A percentile compares a stretch with the other conserved stretches of the same genome.
Conservation (phyloP, 2,797 vertebrate species). For the Delichon dasypus region DNA sequence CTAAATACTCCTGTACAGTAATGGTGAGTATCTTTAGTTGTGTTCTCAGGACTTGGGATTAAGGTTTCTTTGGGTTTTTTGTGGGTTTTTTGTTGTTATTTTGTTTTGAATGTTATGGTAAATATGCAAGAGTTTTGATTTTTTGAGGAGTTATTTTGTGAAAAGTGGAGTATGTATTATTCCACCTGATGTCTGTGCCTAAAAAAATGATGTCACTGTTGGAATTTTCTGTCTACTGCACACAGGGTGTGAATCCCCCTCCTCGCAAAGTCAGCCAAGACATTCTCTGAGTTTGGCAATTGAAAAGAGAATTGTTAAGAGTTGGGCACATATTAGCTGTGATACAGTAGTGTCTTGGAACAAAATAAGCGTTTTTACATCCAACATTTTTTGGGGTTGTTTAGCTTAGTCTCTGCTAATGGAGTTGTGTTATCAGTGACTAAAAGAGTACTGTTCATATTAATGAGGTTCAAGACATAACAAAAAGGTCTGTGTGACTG, state of each 20-base stretch:
- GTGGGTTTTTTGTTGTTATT: rapidly evolving
- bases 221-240: background rate
- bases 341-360: background rate
- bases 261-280: background rate
- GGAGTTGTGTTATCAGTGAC: background rate
- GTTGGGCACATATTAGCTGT: background rate
- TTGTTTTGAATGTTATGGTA: background rate
- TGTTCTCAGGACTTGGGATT: background rate
- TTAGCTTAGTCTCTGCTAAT: background rate
- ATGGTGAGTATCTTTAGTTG: background rate
- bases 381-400: background rate
- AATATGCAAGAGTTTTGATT: background rate
- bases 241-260: background rate
- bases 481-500: background rate
- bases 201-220: background rate
- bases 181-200: background rate
- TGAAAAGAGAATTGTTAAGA: background rate
- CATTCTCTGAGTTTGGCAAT: background rate
- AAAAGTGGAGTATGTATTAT: background rate
- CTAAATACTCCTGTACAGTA: background rate
- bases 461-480: background rate
- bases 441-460: background rate
- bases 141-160: background rate
- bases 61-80: background rate
- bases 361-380: background rate